Conservation (phyloP, 2,113 vertebrate genomes). For the Microcebus lehilahytsara region DNA sequence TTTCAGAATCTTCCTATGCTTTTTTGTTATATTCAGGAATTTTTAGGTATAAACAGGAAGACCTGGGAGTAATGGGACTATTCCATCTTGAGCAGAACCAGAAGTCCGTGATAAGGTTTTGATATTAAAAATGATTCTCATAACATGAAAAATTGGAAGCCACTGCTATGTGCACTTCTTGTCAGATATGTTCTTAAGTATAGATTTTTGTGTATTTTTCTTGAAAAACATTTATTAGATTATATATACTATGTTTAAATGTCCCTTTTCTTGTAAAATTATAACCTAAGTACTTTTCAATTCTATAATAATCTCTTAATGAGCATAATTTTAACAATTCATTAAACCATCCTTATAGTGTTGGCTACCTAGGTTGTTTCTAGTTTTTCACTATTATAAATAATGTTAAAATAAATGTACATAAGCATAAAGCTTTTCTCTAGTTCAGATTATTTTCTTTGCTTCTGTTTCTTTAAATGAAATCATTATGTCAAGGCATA, state of each 20-base stretch:
- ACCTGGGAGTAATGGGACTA: background rate
- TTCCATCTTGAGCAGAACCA: background rate
- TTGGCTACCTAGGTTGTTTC: background rate
- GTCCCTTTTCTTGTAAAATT: background rate
- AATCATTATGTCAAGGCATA: constrained; percentile 15
- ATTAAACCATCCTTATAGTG: background rate
- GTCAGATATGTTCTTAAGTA: background rate
- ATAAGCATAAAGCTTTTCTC: background rate
- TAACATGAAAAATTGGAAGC: background rate
- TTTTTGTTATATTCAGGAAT: background rate
- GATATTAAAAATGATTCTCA: background rate
- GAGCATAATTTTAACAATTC: constrained; percentile 26
- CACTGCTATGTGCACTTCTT: constrained; percentile 9
- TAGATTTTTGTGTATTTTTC: constrained; percentile 34
- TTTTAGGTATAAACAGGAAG: background rate
- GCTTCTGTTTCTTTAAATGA: constrained; percentile 25
- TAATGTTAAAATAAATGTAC: constrained; percentile 24
- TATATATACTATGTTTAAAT: background rate
- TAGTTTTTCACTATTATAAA: constrained; percentile 21
- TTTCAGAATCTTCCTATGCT: background rate
- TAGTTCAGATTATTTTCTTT: constrained; percentile 5
- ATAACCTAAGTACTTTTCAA: background rate
- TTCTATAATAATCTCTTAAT: background rate
- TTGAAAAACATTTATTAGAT: constrained; percentile 13
- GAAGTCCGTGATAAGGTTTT: constrained; percentile 31